phyloP scores from a whole-genome alignment of 2,113 vertebrate genomes.

The Nyctereutes procyonoides region DNA sequence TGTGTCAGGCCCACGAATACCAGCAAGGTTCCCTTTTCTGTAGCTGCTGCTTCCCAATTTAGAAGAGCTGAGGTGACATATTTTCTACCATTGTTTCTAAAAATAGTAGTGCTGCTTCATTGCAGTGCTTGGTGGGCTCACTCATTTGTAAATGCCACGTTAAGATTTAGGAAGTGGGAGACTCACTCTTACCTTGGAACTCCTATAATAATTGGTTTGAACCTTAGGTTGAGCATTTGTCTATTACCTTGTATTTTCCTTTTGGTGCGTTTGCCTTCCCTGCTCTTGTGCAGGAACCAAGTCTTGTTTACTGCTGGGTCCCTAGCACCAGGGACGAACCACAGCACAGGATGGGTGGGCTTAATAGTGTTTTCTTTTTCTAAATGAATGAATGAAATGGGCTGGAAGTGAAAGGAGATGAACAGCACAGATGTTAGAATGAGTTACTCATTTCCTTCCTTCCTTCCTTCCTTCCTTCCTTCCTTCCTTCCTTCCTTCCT shows the following conservation, averaged over 20 bases:
- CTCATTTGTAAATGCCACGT: background rate
- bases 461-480: fast-evolving
- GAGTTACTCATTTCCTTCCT: background rate
- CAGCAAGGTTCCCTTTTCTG: background rate
- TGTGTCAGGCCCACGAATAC: background rate
- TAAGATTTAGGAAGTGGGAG: background rate
- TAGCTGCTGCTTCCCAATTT: background rate
- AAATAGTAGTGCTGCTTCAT: background rate
- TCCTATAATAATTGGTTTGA: too few relatives aligned
- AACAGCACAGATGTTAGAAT: background rate
- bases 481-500: background rate
- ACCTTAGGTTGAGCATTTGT: background rate
- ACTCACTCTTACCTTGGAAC: background rate
- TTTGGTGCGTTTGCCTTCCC: background rate
- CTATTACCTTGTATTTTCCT: background rate
- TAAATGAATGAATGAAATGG: background rate
- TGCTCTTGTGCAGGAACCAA: background rate
- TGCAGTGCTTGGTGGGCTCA: background rate
- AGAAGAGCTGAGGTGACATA: background rate
- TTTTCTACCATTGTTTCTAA: background rate
- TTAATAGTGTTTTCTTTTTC: background rate
- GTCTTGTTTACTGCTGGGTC: background rate
- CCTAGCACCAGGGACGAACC: too few relatives aligned
- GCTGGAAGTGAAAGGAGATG: background rate
- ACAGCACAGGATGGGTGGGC: background rate